Percentiles rank a stretch among this genome's conserved stretches.
These are phyloP conservation scores for Eupithecia subumbrata DNA, from an alignment of 2,888 invertebrate genomes.

Conservation along the genomic window DNA sequence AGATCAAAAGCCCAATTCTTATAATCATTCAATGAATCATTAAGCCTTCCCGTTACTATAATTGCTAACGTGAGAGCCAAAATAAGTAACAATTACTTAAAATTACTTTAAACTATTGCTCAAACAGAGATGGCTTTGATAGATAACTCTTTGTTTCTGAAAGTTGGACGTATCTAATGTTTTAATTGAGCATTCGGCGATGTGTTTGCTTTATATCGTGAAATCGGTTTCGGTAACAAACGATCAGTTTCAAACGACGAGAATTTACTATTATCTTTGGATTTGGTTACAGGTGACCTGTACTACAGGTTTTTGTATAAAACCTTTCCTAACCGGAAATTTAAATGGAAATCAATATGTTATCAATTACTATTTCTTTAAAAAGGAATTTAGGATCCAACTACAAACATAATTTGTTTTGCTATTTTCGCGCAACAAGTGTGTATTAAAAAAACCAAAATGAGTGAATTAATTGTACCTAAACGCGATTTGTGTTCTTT, in stretches of 20 bases:
- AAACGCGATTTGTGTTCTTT: too few species aligned
- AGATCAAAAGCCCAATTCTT: constrained; percentile 39
- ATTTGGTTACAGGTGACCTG: not conserved
- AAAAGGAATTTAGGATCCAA: too few species aligned
- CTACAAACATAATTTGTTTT: too few species aligned
- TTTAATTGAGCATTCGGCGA: constrained; percentile 55
- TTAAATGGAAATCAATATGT: too few species aligned
- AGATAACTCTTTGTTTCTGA: constrained; percentile 62
- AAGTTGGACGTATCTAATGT: constrained; percentile 51
- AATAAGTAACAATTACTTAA: constrained; percentile 57
- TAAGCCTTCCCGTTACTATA: constrained; percentile 61
- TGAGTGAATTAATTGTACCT: too few species aligned
- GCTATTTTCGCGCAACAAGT: too few species aligned
- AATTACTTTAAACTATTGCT: constrained; percentile 48
- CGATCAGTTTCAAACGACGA: constrained; percentile 1
- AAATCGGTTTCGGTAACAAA: constrained; percentile 13
- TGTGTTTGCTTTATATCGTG: constrained; percentile 21
- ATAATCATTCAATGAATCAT: constrained; percentile 67
- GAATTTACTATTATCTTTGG: too few species aligned
- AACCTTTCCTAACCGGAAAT: too few species aligned
- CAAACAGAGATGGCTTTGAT: constrained; percentile 49
- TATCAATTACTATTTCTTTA: too few species aligned
- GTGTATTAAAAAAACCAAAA: too few species aligned
- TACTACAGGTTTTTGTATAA: too few species aligned
- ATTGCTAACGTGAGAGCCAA: constrained; percentile 63